These are phyloP conservation scores for Magallana angulata DNA, from an alignment of 1,140 invertebrate species.

Conservation along the genomic window DNA sequence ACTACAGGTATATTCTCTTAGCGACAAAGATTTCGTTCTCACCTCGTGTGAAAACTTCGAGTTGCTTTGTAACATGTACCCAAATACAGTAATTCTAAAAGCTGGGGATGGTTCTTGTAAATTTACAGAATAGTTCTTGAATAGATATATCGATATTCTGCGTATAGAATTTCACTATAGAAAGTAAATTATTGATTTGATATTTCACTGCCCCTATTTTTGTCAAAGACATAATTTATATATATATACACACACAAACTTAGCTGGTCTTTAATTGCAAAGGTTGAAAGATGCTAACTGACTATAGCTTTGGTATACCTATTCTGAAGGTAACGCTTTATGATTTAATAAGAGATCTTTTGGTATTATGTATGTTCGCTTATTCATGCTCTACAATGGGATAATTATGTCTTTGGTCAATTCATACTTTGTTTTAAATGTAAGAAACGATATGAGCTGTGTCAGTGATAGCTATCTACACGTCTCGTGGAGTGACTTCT, in stretches of 20 bases:
- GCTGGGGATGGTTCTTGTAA: not conserved
- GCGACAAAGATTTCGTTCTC: not conserved
- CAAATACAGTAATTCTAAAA: not conserved
- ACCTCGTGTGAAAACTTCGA: not conserved
- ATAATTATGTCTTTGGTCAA: too few species aligned
- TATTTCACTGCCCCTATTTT: not conserved
- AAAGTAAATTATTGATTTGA: not conserved
- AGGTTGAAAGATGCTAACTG: not conserved
- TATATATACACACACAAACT: not conserved
- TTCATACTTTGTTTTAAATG: too few species aligned
- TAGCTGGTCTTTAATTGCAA: not conserved
- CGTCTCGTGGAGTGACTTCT: too few species aligned
- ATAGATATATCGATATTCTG: slow-evolving; percentile 12
- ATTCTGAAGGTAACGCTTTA: too few species aligned
- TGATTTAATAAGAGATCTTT: too few species aligned
- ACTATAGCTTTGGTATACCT: too few species aligned
- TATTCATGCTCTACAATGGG: too few species aligned
- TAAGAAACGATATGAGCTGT: too few species aligned
- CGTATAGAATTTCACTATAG: not conserved
- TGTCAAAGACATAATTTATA: not conserved
- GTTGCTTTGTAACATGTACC: not conserved
- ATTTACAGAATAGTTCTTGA: not conserved
- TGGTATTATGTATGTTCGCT: too few species aligned
- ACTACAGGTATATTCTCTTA: slow-evolving; percentile 24
- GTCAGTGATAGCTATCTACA: too few species aligned